These are phyloP conservation scores for Cecropterus lyciades DNA, from an alignment of 1,140 invertebrate species.

Conservation along the genomic window DNA sequence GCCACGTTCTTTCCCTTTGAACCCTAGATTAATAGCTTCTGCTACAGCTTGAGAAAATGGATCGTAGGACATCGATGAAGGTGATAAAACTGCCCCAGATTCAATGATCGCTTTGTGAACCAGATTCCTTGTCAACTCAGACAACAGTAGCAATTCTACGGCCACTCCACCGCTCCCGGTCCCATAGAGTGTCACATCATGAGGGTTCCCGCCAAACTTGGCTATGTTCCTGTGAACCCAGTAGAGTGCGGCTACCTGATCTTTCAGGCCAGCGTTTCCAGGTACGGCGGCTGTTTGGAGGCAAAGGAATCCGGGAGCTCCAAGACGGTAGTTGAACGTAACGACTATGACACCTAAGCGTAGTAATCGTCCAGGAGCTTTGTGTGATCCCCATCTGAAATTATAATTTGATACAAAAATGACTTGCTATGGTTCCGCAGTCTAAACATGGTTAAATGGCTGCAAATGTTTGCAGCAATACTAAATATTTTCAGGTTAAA, in stretches of 20 bases:
- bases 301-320: slow-evolving; percentile 86
- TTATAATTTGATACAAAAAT: background rate
- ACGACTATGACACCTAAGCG: slow-evolving; percentile 55
- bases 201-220: slow-evolving; percentile 88
- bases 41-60: slow-evolving; percentile 53
- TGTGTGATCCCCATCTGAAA: slow-evolving; percentile 67
- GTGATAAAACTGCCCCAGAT: slow-evolving; percentile 66
- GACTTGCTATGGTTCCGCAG: too few relatives aligned
- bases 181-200: slow-evolving; percentile 87
- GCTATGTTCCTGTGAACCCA: slow-evolving; percentile 91
- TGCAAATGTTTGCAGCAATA: too few relatives aligned
- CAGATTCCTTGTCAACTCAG: slow-evolving; percentile 49
- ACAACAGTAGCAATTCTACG: slow-evolving; percentile 59
- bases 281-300: slow-evolving; percentile 85
- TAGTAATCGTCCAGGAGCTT: slow-evolving; percentile 50
- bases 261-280: slow-evolving; percentile 91
- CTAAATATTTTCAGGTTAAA: too few relatives aligned
- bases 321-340: slow-evolving; percentile 83
- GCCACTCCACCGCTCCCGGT: slow-evolving; percentile 86
- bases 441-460: too few relatives aligned
- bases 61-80: slow-evolving; percentile 47
- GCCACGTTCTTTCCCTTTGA: slow-evolving; percentile 35
- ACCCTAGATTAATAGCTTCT: slow-evolving; percentile 44
- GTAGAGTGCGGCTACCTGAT: slow-evolving; percentile 89
- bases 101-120: slow-evolving; percentile 68